These are phyloP conservation scores for Anniella stebbinsi DNA, from an alignment of 2,797 vertebrate species.

Conservation along the genomic window DNA sequence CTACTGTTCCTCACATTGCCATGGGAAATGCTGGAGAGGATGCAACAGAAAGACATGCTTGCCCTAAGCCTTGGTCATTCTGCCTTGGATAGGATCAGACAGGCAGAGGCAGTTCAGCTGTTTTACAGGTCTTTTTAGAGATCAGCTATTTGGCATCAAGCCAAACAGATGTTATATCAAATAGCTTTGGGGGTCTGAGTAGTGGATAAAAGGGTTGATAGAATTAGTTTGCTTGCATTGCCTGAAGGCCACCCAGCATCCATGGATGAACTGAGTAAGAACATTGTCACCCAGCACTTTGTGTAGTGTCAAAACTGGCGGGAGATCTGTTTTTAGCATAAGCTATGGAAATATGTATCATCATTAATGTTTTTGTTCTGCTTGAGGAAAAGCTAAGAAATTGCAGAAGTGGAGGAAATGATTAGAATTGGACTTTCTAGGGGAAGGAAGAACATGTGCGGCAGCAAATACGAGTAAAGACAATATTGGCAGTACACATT, in stretches of 20 bases:
- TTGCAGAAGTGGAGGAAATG: background rate
- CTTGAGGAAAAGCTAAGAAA: background rate
- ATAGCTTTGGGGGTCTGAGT: background rate
- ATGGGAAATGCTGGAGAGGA: background rate
- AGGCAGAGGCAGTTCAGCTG: background rate
- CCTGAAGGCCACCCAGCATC: background rate
- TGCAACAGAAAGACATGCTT: background rate
- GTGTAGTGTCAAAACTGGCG: background rate
- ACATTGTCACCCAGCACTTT: background rate
- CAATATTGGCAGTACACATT: background rate
- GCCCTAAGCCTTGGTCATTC: background rate
- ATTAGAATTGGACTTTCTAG: background rate
- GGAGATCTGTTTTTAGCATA: background rate
- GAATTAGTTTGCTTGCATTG: background rate
- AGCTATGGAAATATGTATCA: background rate
- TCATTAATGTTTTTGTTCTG: background rate
- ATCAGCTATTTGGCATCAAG: background rate
- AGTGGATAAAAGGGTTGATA: background rate
- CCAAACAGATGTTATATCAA: background rate
- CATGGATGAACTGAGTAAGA: background rate
- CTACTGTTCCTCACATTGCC: background rate
- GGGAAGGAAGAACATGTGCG: background rate
- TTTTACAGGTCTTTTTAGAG: background rate
- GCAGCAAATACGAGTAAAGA: background rate
- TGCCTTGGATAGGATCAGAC: background rate